These are phyloP conservation scores for Escarpia spicata DNA, from an alignment of 2,888 invertebrate genomes.

Conservation along the genomic window DNA sequence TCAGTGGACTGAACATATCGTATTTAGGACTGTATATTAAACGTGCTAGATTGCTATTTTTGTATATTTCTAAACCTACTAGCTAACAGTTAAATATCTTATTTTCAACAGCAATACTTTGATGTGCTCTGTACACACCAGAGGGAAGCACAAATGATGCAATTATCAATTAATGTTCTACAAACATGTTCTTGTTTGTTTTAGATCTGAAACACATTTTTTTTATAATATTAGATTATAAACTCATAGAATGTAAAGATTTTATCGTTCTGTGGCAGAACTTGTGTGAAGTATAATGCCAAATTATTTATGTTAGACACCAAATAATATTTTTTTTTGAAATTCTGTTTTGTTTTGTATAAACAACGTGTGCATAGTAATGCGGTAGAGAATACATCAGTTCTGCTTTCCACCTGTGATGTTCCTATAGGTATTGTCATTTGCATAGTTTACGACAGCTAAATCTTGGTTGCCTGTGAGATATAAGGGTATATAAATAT, in stretches of 20 bases:
- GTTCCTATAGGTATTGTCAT: not conserved
- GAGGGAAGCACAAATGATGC: not conserved
- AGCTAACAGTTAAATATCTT: not conserved
- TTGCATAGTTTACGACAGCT: not conserved
- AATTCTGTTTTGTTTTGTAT: conserved; percentile 8
- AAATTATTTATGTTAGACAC: not conserved
- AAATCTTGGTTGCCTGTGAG: not conserved
- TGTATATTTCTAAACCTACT: not conserved
- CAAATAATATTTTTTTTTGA: not conserved
- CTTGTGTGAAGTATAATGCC: not conserved
- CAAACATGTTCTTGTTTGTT: not conserved
- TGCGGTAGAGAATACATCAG: not conserved
- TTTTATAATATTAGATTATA: not conserved
- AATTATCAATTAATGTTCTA: not conserved
- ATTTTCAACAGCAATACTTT: not conserved
- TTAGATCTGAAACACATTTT: not conserved
- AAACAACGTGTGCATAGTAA: not conserved
- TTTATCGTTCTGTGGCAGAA: not conserved
- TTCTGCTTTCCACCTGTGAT: not conserved
- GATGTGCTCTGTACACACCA: not conserved
- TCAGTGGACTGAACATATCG: not conserved
- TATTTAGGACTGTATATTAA: not conserved
- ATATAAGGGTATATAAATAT: not conserved
- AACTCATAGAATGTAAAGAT: not conserved
- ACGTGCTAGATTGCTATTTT: not conserved